Evolutionary conservation across 1,140 invertebrate genomes (phyloP), one percentile per base, ranked within the genome.

Genomic region (Cydia amplana): DNA sequence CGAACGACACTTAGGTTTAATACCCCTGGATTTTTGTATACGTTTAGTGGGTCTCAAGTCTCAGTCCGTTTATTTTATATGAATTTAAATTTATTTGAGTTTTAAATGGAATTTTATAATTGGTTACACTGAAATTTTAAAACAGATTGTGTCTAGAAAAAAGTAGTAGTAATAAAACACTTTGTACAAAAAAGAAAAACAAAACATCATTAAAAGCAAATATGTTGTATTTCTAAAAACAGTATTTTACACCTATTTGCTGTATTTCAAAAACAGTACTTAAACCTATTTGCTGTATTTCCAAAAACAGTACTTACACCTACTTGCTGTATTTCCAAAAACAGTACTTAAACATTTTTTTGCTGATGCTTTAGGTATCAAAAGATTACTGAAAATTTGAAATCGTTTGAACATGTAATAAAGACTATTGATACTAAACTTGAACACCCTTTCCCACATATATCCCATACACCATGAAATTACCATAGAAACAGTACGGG

Each of bases 1-100:
- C 77, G 78, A 87, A 88, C 84, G 84, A 79, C 85, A 83, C 82
- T 83, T 80, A 73, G 63, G 82, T 81, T 86, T 89, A 87, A 87
- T 87, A 84, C 83, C 78, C 55, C 78, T 77, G 82, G 82, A 83
- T 85, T 88, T 88, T 84, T 83, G 81, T 84, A 70, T 70, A 70
- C 16, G 32, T 70, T 70, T 70, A 70, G 65, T 36, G 65, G 28
- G 49, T 51, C 43, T 46, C 43, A 46, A 16, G 43, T 60, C 55
- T 23, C 9, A 60, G 9, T 6, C 23, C 55, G 55, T 60, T 23
- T 9, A 9, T 2, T 60, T 60, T 60, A 23, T 20, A 60, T 60
- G 55, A 60, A 23, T 60, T 23, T 60, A 23, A 20, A 20, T 60
- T 60, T 60, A 51, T 18, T n/a, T 55, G 20, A 6, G 20, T 60